A percentile compares a stretch with the other conserved stretches of the same genome.
Evolutionary conservation across 2,888 invertebrate genomes (phyloP).

Genomic region (Drepanosiphum platanoidis): DNA sequence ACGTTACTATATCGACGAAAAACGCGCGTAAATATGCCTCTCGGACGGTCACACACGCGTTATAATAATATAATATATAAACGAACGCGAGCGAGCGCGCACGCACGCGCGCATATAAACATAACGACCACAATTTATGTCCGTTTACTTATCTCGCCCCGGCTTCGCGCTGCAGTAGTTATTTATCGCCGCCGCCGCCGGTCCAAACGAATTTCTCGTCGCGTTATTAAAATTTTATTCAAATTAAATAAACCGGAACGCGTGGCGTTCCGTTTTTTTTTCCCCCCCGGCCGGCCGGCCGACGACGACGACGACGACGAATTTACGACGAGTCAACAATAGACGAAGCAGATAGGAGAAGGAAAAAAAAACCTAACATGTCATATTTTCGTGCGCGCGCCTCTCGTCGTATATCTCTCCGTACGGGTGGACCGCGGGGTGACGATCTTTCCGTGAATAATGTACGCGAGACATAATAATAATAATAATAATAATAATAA

Average conservation of each 20-base stretch:
- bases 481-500: too few species aligned
- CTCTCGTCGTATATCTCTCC: neutral
- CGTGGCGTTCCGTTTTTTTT: slow-evolving; percentile 23
- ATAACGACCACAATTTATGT: slow-evolving; percentile 47
- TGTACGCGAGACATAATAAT: too few species aligned
- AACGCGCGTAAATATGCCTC: neutral
- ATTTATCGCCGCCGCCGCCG: slow-evolving; percentile 28
- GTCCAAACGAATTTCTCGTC: slow-evolving; percentile 38
- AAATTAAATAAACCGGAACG: slow-evolving; percentile 55
- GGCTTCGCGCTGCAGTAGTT: slow-evolving; percentile 16
- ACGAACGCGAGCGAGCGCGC: neutral
- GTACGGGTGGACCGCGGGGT: neutral
- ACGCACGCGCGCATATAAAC: neutral
- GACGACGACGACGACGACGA: neutral
- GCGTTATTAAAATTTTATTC: slow-evolving; percentile 56
- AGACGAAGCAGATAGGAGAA: neutral
- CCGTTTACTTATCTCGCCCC: slow-evolving; percentile 40
- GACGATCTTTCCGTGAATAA: neutral
- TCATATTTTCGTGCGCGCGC: slow-evolving; percentile 28
- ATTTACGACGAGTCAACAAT: slow-evolving; percentile 49
- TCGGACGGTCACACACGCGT: neutral
- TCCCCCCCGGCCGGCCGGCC: neutral
- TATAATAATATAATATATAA: neutral
- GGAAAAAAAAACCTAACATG: slow-evolving; percentile 16
- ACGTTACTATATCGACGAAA: neutral